Evolutionary conservation across 1,140 invertebrate species (phyloP), one percentile per base, ranked within the genome.

Genomic region (Anastrepha ludens): DNA sequence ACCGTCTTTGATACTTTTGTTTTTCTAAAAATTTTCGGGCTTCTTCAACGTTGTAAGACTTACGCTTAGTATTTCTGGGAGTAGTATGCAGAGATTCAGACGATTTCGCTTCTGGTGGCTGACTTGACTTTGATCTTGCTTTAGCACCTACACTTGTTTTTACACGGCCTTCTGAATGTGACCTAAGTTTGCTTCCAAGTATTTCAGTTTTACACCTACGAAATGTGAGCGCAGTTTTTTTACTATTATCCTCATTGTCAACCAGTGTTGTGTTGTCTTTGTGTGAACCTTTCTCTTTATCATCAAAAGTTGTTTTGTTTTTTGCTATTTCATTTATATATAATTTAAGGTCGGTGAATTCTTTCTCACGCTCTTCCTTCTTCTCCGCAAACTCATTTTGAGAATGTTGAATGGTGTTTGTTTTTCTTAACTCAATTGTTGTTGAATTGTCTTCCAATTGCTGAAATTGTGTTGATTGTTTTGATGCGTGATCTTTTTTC

Each of bases 21-120:
- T 85, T 50, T 64, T 87, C 50, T 64, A 88, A 86, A 64, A 86
- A 88, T 7, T 81, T 87, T 3, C 88, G 60, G 5, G 88, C 85
- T n/a, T 87, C 86, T n/a, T 86, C 86, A 5, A 64, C 86, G 60
- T 87, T 86, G 20, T 88, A 88, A 15, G 62, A 59, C 60, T 86
- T 86, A 29, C 62, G 87, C 13, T 62, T 62, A 2, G 44, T 50
- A 1, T 50, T 47, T 11, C 47, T 7, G n/a, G 47, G 17, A 47
- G 47, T n/a, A 4, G 59, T 15, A 15, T 11, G 44, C 1, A 64
- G 9, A 47, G 41, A 20, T 29, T 88, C 86, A 41, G 74, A 44
- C 8, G 62, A 62, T 41, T n/a, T 67, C 39, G 86, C 67, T 44
- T 65, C 7, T 5, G 86, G 86, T 20, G 60, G 74, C 55, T 87